Evolutionary conservation across 1,140 invertebrate species (phyloP), one percentile per base, ranked within the genome.

Genomic region (Lordiphosa collinella): DNA sequence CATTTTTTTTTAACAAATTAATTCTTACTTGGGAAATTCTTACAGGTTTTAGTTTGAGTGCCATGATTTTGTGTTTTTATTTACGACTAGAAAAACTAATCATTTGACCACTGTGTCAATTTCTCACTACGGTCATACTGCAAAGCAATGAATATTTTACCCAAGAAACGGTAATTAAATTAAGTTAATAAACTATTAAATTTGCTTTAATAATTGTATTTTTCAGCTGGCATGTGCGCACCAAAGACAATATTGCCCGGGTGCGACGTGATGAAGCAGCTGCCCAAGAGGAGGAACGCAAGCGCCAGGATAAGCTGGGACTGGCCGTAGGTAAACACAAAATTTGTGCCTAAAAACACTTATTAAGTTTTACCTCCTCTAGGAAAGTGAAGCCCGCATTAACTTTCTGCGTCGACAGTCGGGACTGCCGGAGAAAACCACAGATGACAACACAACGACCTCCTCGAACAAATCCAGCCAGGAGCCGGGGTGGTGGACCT

Each of bases 161-260:
- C 86, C 1, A 87, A 87, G 22, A 87, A 87, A 66, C 75, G 84
- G 84, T 76, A 43, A 51, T 2, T 1, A 29, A 29, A 53, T 34
- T 18, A 10, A n/a, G 10, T 1, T 9, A 8, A 11, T 18, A 7
- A 6, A 12, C 11, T 8, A 12, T 31, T 7, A 13, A 13, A 18
- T 2, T 10, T 1, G 18, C 29, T 8, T 2, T 10, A 0, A 9
- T n/a, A 5, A 1, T 7, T 29, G 1, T 0, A 4, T 5, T 36
- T 50, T 18, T 13, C 10, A 98, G 97, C 88, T 99, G 98, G 98
- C 98, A 99, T 93, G 98, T 99, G 25, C 93, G 98, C 31, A 99
- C 96, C 0, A 99, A 97, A 90, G 96, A 98, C 62, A 99, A 99
- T 90, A 99, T 99, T 86, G 97, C 97, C n/a, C 91, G 97, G 64